phyloP scores from a whole-genome alignment of 2,888 invertebrate species.

The Catocala nupta region DNA sequence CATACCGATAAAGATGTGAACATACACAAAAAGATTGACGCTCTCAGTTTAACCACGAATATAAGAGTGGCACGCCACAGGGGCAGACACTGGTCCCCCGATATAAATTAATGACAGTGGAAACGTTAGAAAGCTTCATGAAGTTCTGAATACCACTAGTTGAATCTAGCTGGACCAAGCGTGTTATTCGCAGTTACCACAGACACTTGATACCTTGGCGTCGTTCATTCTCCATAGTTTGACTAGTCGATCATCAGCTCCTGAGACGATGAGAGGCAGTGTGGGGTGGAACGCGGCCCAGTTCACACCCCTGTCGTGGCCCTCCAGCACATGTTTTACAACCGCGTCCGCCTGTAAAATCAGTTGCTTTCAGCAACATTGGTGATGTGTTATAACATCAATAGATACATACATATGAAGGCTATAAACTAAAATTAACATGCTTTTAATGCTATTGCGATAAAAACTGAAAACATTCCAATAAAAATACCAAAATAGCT shows the following conservation, averaged over 20 bases:
- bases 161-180: slow-evolving; percentile 13
- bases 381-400: slow-evolving; percentile 52
- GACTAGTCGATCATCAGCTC: slow-evolving; percentile 99
- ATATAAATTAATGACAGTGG: too few relatives aligned
- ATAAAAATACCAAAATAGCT: too few relatives aligned
- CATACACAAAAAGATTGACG: too few relatives aligned
- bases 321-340: slow-evolving; percentile 96
- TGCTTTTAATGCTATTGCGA: background rate
- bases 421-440: slow-evolving; percentile 14
- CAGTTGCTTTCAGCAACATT: slow-evolving; percentile 55
- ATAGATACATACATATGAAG: slow-evolving; percentile 50
- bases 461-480: background rate
- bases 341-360: slow-evolving; percentile 93
- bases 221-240: slow-evolving; percentile 99
- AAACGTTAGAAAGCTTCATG: background rate
- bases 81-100: too few relatives aligned
- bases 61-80: too few relatives aligned
- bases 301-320: slow-evolving; percentile 99
- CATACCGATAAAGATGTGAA: too few relatives aligned
- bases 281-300: slow-evolving; percentile 99
- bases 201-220: slow-evolving; percentile 88
- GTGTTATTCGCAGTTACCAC: slow-evolving; percentile 15
- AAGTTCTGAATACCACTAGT: background rate
- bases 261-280: slow-evolving; percentile 97
- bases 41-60: too few relatives aligned